Percentiles rank a stretch among this genome's conserved stretches.
phyloP scores from a whole-genome alignment of 2,113 vertebrate genomes.

The Tauraco erythrolophus region DNA sequence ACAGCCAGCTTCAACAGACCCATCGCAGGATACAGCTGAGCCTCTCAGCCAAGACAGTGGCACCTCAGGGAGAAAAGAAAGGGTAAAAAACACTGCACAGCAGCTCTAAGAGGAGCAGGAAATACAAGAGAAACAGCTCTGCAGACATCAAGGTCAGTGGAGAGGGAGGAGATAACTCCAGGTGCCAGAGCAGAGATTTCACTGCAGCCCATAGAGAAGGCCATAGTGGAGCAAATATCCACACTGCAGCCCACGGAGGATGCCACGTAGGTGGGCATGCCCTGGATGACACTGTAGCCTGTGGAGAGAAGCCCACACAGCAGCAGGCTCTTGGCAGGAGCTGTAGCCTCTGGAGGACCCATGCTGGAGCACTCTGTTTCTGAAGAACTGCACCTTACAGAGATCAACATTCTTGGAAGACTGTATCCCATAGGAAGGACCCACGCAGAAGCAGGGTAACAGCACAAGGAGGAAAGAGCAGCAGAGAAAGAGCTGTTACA shows the following conservation, averaged over 20 bases:
- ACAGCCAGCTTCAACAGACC: neutral
- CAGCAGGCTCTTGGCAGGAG: neutral
- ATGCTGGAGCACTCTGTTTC: neutral
- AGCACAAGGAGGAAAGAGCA: neutral
- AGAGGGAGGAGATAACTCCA: neutral
- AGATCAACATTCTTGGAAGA: neutral
- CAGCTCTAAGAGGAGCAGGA: neutral
- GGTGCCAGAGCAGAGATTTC: neutral
- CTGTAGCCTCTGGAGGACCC: fast-evolving
- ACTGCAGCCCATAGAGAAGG: fast-evolving
- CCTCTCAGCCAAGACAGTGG: neutral
- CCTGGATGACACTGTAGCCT: neutral
- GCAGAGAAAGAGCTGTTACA: neutral
- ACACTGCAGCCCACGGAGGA: neutral
- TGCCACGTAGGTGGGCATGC: neutral
- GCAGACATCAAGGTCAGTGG: neutral
- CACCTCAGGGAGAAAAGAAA: neutral
- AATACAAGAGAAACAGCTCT: neutral
- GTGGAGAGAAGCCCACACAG: neutral
- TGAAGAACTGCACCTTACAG: neutral
- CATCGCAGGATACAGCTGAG: neutral
- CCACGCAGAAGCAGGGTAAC: neutral
- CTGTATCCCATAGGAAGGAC: neutral
- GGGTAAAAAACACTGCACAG: neutral
- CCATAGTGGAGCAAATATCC: neutral